Base-by-base conservation (phyloP, 2,113 vertebrate genomes). In the Patagioenas fasciata region DNA sequence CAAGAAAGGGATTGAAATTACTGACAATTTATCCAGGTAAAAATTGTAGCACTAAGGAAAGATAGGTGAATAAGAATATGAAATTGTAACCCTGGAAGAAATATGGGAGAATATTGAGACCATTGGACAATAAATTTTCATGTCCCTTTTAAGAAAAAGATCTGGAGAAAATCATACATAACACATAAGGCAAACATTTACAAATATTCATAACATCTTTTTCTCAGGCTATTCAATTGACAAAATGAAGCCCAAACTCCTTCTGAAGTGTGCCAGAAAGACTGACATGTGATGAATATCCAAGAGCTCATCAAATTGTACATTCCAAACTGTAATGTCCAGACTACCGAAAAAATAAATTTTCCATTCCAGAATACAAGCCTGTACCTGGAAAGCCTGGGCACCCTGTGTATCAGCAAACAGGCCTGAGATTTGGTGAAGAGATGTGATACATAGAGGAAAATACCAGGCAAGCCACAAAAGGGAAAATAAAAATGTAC, bases 1-100 rank as follows among this genome's bases (percentile, higher is more conserved):
- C 54, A 80, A 91, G 71, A 91, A 91, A 88, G 40, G 31, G 54
- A 88, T 60, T 78, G 54, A 38, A 91, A 80, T 94, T 95, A 78
- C 69, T 81, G 80, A 66, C 72, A 80, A 13, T 19, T 83, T 94
- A 83, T 20, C 36, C 40, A 66, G 40, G 62, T 53, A 94, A 66
- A 60, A 94, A 65, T 11, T 85, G 54, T 50, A 72, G 17, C 62
- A 72, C 69, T 88, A 85, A 64, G 24, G 11, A 91, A 82, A 90
- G 50, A 83, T 24, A 83, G 69, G 47, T 70, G 66, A 94, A 65
- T 50, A 90, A 24, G 26, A 94, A 80, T 50, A 83, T 0, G 0
- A 80, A 90, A 85, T 66, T 44, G 5, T 48, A 89, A 48, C 32
- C 26, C 19, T 48, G 88, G 18, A 18, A 85, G 58, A 94, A 82